Evolutionary conservation across 2,888 invertebrate species (phyloP), one percentile per base, ranked within the genome.

Genomic region (Tipula confusa): DNA sequence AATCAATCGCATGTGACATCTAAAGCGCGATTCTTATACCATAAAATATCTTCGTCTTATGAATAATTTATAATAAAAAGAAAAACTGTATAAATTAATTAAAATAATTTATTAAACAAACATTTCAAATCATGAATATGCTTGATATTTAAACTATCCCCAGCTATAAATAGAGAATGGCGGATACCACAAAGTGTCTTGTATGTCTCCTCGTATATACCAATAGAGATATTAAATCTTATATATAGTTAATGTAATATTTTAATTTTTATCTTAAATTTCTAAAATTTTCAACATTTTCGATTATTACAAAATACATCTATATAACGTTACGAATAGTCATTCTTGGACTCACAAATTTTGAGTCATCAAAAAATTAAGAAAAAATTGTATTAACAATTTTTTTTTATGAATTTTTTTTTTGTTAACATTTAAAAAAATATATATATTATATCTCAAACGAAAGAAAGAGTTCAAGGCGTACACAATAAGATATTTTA

Each of bases 391-490:
- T 64, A 64, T 24, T 64, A n/a, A 24, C 24, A 64, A 64, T 64
- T 15, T 36, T 64, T n/a, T 9, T 64, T 64, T 64, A 24, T 43
- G 43, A 43, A 43, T 64, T 64, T 64, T 13, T n/a, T n/a, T 38
- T 64, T 64, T 64, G 64, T 64, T 64, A 64, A 64, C 64, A 64
- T 64, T 64, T 24, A 64, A 64, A 64, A 64, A 33, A 33, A 33
- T 9, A 33, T 33, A 3, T 33, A n/a, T n/a, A n/a, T n/a, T n/a
- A n/a, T n/a, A 64, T 64, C 64, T 64, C 64, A 64, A 64, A 24
- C 24, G 64, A 64, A 64, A 64, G 64, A 64, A 64, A 64, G 64
- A 64, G 64, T 64, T 64, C 64, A 64, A 48, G 48, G 48, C 48
- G n/a, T 64, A 64, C 64, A 64, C 64, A 24, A 64, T 64, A 64